These are phyloP conservation scores for Temnothorax ravouxi DNA, from an alignment of 2,888 invertebrate species.

Conservation along the genomic window DNA sequence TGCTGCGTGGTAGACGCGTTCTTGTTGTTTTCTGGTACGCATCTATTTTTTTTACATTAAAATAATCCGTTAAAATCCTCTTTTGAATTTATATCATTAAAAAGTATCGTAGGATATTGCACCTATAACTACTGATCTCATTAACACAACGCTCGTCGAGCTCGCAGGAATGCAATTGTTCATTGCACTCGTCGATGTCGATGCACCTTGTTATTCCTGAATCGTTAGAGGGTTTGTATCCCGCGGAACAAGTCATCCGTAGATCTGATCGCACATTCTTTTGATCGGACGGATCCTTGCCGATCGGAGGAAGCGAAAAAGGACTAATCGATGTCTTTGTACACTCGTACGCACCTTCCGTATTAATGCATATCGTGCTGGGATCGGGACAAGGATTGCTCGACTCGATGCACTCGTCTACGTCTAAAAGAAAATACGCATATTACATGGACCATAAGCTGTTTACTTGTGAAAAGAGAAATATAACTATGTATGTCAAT, in stretches of 20 bases:
- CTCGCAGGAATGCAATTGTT: conserved; percentile 84
- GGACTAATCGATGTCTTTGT: neutral
- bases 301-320: neutral
- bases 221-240: conserved; percentile 88
- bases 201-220: conserved; percentile 87
- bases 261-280: neutral
- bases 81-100: neutral
- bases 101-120: conserved; percentile 63
- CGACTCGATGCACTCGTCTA: conserved; percentile 87
- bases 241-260: conserved; percentile 88
- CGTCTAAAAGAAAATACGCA: conserved; percentile 84
- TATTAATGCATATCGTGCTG: conserved; percentile 90
- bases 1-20: neutral
- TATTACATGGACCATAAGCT: neutral
- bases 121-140: conserved; percentile 86
- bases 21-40: conserved; percentile 41
- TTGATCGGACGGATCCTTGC: neutral
- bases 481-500: neutral
- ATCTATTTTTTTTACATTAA: conserved; percentile 54
- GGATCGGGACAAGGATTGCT: conserved; percentile 86
- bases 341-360: conserved; percentile 90
- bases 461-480: neutral
- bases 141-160: conserved; percentile 84
- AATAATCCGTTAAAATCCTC: neutral
- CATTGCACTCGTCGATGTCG: conserved; percentile 91